phyloP scores from a whole-genome alignment of 1,140 invertebrate species.

The Bicyclus anynana region DNA sequence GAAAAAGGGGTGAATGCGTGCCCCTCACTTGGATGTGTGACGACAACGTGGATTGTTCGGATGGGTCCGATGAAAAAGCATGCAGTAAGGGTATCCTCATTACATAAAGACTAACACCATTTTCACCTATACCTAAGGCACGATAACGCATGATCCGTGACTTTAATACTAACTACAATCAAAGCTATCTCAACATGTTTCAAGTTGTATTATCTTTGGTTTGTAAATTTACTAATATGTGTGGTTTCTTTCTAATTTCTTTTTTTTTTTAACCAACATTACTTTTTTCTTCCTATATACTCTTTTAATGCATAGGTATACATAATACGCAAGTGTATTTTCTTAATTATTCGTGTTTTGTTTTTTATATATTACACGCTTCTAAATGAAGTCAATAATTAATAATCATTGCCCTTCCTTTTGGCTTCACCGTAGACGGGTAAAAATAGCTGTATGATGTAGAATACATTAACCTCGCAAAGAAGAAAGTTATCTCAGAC shows the following conservation, averaged over 20 bases:
- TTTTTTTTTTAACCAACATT: not conserved
- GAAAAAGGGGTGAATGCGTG: constrained; percentile 88
- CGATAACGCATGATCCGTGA: not conserved
- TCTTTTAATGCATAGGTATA: too few species aligned
- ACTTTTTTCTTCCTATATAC: too few species aligned
- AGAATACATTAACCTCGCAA: too few species aligned
- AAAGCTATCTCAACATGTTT: not conserved
- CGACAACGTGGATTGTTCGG: constrained; percentile 90
- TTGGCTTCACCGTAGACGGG: too few species aligned
- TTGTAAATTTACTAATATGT: not conserved
- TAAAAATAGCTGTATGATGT: too few species aligned
- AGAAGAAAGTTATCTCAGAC: too few species aligned
- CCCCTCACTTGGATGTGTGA: constrained; percentile 95
- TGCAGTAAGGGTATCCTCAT: constrained; percentile 86
- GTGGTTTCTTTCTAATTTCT: not conserved
- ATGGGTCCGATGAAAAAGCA: constrained; percentile 91
- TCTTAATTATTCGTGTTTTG: too few species aligned
- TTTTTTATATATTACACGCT: too few species aligned
- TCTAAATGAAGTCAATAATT: too few species aligned
- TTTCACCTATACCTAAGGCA: not conserved
- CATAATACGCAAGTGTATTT: too few species aligned
- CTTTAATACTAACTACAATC: not conserved
- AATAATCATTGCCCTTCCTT: too few species aligned
- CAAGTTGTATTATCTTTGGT: not conserved
- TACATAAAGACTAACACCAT: constrained; percentile 17